Evolutionary conservation across 2,888 invertebrate species (phyloP).

Genomic region (Apodemia hepburni): DNA sequence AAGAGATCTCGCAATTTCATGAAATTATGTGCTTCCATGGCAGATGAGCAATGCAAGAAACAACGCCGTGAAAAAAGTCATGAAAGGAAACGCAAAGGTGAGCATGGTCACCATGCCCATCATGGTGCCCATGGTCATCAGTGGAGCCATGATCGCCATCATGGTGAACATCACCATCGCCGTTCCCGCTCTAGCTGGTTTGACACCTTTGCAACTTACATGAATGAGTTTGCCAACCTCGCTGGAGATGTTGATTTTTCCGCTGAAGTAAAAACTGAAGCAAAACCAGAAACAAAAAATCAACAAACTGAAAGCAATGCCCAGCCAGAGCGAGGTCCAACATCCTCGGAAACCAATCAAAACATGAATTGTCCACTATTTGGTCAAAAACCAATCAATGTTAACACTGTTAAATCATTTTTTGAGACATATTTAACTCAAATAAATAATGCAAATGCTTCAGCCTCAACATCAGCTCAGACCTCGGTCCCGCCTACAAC

Average conservation of each 20-base stretch:
- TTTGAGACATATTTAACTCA: background rate
- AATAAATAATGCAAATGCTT: constrained; percentile 1
- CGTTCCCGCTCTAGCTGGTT: constrained; percentile 60
- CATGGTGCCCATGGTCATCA: constrained; percentile 39
- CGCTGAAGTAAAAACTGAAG: constrained; percentile 34
- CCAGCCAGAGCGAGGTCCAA: constrained; percentile 29
- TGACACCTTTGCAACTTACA: constrained; percentile 65
- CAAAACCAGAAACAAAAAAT: constrained; percentile 30
- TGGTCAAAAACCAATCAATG: constrained; percentile 17
- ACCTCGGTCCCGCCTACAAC: background rate
- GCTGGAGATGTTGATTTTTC: constrained; percentile 56
- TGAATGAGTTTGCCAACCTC: constrained; percentile 77
- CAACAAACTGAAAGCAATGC: constrained; percentile 25
- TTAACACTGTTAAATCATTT: background rate
- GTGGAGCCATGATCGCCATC: constrained; percentile 32
- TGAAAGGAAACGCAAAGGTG: constrained; percentile 41
- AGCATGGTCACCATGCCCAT: constrained; percentile 28
- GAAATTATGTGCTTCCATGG: constrained; percentile 42
- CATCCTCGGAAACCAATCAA: constrained; percentile 21
- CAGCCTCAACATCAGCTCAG: background rate
- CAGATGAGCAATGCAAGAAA: constrained; percentile 47
- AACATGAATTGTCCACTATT: constrained; percentile 29
- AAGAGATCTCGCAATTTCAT: constrained; percentile 61
- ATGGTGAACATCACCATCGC: constrained; percentile 40
- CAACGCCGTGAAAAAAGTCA: constrained; percentile 41